phyloP scores from a whole-genome alignment of 2,113 vertebrate species.

The Osmerus mordax region DNA sequence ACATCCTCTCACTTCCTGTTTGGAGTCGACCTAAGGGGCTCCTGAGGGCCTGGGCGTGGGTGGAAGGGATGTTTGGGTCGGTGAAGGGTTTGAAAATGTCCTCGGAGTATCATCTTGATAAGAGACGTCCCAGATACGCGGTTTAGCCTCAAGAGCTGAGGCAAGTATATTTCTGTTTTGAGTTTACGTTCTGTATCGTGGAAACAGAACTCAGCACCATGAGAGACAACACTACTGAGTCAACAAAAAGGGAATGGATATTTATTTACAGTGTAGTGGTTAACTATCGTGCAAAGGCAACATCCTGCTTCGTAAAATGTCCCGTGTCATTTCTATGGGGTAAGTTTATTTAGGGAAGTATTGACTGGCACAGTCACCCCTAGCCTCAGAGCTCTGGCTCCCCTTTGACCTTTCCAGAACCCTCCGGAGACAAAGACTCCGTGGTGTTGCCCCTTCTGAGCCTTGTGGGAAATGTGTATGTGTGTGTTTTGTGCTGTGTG shows the following conservation, averaged over 20 bases:
- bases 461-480: background rate
- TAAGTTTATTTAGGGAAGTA: too few species aligned
- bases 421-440: background rate
- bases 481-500: background rate
- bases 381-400: background rate
- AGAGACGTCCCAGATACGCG: conserved; percentile 40
- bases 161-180: too few species aligned
- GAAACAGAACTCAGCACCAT: conserved; percentile 26
- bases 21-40: conserved; percentile 41
- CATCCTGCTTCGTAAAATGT: too few species aligned
- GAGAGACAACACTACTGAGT: conserved; percentile 44
- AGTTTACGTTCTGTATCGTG: conserved; percentile 25
- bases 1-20: conserved; percentile 46
- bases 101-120: conserved; percentile 31
- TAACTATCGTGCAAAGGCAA: conserved; percentile 22
- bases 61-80: conserved; percentile 42
- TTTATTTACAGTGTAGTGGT: conserved; percentile 35
- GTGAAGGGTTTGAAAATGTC: conserved; percentile 49
- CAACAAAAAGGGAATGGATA: conserved; percentile 27
- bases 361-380: background rate
- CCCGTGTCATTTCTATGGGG: too few species aligned
- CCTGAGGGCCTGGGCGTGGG: conserved; percentile 23
- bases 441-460: too few species aligned
- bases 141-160: too few species aligned
- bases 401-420: background rate